Percentiles rank a stretch among this genome's conserved stretches.
Evolutionary conservation across 2,888 invertebrate species (phyloP).

Genomic region (Eupithecia insigniata): DNA sequence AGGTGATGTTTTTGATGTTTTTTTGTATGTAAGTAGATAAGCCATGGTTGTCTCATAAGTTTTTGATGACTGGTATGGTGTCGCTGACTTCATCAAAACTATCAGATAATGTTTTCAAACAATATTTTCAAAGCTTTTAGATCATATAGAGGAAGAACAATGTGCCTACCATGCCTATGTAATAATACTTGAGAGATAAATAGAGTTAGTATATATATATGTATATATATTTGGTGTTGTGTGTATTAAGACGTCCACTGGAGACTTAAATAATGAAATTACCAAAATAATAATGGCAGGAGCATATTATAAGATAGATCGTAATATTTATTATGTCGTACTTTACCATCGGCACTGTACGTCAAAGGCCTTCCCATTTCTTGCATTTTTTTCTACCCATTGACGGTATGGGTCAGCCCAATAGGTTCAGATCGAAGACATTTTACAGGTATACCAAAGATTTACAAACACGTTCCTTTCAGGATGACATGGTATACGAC

Average conservation of each 20-base stretch:
- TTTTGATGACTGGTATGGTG: neutral
- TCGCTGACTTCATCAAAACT: neutral
- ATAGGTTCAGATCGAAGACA: too few relatives aligned
- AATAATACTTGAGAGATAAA: neutral
- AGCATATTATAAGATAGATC: too few relatives aligned
- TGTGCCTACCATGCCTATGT: neutral
- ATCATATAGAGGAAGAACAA: neutral
- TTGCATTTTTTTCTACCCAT: too few relatives aligned
- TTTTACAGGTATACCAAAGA: neutral
- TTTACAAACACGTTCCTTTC: constrained; percentile 3
- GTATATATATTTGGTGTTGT: neutral
- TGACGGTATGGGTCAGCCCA: too few relatives aligned
- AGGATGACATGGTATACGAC: constrained; percentile 67
- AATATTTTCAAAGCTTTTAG: neutral
- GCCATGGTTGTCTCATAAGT: neutral
- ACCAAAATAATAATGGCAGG: neutral
- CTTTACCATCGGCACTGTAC: too few relatives aligned
- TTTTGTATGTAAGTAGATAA: constrained; percentile 1
- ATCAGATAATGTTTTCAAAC: too few relatives aligned
- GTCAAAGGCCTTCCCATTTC: too few relatives aligned
- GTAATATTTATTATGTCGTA: too few relatives aligned
- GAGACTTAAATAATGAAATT: neutral
- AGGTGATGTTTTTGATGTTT: constrained; percentile 59
- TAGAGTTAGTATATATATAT: neutral
- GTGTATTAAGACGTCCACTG: neutral